phyloP scores from a whole-genome alignment of 2,888 invertebrate genomes.

The Bedellia somnulentella region DNA sequence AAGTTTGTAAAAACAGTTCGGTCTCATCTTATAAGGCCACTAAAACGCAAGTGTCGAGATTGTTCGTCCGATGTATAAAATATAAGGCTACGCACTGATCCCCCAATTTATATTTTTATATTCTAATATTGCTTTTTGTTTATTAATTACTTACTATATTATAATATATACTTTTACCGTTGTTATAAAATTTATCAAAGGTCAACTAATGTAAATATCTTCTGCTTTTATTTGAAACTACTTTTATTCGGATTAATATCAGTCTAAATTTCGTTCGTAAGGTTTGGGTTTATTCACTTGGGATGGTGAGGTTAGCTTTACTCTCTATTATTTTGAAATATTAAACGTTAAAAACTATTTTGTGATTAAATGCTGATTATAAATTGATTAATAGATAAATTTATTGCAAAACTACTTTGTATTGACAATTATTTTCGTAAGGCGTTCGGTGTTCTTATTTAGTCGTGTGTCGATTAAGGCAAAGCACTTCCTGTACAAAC shows the following conservation, averaged over 20 bases:
- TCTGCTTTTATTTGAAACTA: conserved; percentile 28
- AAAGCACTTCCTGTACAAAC: conserved; percentile 14
- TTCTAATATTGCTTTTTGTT: conserved; percentile 5
- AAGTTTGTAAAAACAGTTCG: no score
- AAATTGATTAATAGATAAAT: conserved; percentile 24
- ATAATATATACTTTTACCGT: background rate
- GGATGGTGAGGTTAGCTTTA: no score
- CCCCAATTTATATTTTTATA: conserved; percentile 39
- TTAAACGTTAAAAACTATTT: conserved; percentile 25
- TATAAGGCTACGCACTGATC: conserved; percentile 53
- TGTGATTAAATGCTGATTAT: conserved; percentile 45
- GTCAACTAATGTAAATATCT: conserved; percentile 61
- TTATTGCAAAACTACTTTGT: no score
- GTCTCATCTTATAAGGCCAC: no score
- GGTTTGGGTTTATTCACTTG: conserved; percentile 45
- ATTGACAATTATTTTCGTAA: conserved; percentile 6
- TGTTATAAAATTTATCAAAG: conserved; percentile 56
- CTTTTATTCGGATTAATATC: conserved; percentile 46
- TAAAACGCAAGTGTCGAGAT: conserved; percentile 37
- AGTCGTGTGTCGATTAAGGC: conserved; percentile 10
- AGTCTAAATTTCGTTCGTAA: conserved; percentile 58
- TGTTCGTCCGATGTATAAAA: conserved; percentile 47
- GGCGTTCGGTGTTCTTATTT: conserved; percentile 22
- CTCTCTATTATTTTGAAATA: no score
- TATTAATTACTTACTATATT: conserved; percentile 8